Percentiles rank a stretch among this genome's conserved stretches.
Evolutionary conservation across 1,140 invertebrate species (phyloP).

Genomic region (Cydia pomonella): DNA sequence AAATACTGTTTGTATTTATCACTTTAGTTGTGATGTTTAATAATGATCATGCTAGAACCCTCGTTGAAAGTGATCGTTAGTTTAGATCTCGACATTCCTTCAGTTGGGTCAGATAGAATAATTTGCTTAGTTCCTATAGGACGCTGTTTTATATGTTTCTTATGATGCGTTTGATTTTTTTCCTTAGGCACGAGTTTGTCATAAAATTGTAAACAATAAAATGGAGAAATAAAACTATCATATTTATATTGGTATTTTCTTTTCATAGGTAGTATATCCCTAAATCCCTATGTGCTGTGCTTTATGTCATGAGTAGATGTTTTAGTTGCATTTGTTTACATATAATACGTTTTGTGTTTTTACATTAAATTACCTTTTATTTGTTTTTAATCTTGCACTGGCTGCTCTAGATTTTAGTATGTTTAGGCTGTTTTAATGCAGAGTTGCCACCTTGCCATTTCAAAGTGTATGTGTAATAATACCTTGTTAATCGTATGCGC

Average conservation of each 20-base stretch:
- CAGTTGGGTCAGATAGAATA: slow-evolving; percentile 20
- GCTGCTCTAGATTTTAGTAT: too few species aligned
- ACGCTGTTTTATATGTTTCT: slow-evolving; percentile 18
- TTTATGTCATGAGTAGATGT: too few species aligned
- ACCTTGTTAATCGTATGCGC: slow-evolving; percentile 1
- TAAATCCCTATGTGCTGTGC: too few species aligned
- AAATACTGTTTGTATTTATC: too few species aligned
- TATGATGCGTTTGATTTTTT: slow-evolving; percentile 22
- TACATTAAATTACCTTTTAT: too few species aligned
- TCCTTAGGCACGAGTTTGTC: slow-evolving; percentile 11
- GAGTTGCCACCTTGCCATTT: too few species aligned
- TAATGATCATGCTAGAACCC: neutral
- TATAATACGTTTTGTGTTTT: too few species aligned
- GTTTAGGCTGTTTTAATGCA: too few species aligned
- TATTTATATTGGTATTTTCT: neutral
- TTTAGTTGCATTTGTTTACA: too few species aligned
- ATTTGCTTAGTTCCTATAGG: slow-evolving; percentile 28
- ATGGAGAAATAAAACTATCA: slow-evolving; percentile 26
- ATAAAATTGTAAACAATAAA: slow-evolving; percentile 30
- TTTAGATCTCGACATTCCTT: slow-evolving; percentile 31
- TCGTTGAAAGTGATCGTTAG: neutral
- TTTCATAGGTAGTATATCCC: neutral
- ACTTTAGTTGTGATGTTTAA: neutral
- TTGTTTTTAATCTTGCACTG: too few species aligned
- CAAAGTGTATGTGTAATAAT: too few species aligned